Base-by-base conservation (phyloP, 2,888 invertebrate genomes). In the Plutella xylostella region DNA sequence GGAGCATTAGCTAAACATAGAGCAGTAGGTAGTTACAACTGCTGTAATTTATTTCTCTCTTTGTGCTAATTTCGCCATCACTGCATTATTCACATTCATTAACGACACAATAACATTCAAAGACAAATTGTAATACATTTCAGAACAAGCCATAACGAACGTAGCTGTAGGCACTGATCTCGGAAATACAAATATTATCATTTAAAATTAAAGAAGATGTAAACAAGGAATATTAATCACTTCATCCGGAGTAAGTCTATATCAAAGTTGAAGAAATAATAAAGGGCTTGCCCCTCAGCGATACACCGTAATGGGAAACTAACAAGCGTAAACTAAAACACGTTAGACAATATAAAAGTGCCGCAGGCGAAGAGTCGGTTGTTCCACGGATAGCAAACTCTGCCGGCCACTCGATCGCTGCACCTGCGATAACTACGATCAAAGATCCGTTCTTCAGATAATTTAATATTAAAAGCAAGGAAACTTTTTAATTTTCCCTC, bases 241-340 rank as follows among this genome's bases (percentile, higher is more conserved):
- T 42, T 25, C 33, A 21, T 34, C 21, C 30, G n/a, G 39, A 18
- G 11, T 21, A 18, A 11, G 18, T 17, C 7, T 17, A 18, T 47
- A 49, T 50, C 48, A 56, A 63, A 55, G 61, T 55, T 60, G 63
- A 64, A 59, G 62, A 67, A 66, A 66, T 67, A 71, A 73, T 72
- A 68, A 61, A 65, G 53, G 19, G 53, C 52, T 51, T 58, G 54
- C 57, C 67, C 61, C 55, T 54, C 52, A 67, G 68, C 66, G 58
- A 52, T 58, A 49, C 52, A 66, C 61, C 56, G 63, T 71, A 70
- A 70, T 72, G 58, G 63, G 68, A 69, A 71, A 68, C 63, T 68
- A 72, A 73, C 68, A 73, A 68, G 72, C 69, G 69, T 69, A 65
- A 72, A 72, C 61, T 64, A 68, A 72, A 72, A 67, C 63, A 68